Percentiles rank a stretch among this genome's conserved stretches.
phyloP scores from a whole-genome alignment of 1,140 invertebrate genomes.

The Zaprionus tsacasi region DNA sequence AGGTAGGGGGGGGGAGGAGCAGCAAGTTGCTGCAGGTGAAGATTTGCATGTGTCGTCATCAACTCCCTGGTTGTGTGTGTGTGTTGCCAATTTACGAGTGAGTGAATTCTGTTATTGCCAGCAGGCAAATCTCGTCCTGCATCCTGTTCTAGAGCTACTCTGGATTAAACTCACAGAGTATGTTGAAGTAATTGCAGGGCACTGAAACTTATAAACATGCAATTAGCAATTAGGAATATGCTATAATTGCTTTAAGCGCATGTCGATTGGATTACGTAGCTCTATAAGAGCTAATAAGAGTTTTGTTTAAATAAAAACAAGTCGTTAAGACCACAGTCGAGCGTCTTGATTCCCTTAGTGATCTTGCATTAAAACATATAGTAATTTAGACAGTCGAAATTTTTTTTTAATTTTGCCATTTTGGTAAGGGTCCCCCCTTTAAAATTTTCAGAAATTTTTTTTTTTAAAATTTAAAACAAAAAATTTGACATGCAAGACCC shows the following conservation, averaged over 20 bases:
- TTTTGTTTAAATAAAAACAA: too few relatives aligned
- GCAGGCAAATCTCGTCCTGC: constrained; percentile 14
- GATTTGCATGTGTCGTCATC: constrained; percentile 37
- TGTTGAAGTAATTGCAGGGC: constrained; percentile 18
- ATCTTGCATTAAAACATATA: too few relatives aligned
- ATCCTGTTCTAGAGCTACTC: neutral
- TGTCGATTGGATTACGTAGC: constrained; percentile 4
- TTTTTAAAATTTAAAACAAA: too few relatives aligned
- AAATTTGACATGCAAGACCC: too few relatives aligned
- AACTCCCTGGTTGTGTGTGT: neutral
- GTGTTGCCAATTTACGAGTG: constrained; percentile 12
- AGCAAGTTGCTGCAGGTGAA: constrained; percentile 35
- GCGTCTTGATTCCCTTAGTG: too few relatives aligned
- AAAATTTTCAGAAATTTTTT: too few relatives aligned
- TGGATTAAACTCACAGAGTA: neutral
- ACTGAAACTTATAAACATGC: constrained; percentile 5
- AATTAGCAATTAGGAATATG: constrained; percentile 33
- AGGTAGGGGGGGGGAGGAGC: neutral
- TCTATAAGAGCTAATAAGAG: neutral
- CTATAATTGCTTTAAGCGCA: constrained; percentile 2
- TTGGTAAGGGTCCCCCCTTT: too few relatives aligned
- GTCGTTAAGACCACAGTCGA: too few relatives aligned
- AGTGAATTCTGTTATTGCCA: constrained; percentile 6
- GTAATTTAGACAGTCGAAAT: too few relatives aligned
- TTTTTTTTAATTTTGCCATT: too few relatives aligned